These are phyloP conservation scores for Oscheius myriophilus DNA, from an alignment of 2,888 invertebrate genomes.

Conservation along the genomic window DNA sequence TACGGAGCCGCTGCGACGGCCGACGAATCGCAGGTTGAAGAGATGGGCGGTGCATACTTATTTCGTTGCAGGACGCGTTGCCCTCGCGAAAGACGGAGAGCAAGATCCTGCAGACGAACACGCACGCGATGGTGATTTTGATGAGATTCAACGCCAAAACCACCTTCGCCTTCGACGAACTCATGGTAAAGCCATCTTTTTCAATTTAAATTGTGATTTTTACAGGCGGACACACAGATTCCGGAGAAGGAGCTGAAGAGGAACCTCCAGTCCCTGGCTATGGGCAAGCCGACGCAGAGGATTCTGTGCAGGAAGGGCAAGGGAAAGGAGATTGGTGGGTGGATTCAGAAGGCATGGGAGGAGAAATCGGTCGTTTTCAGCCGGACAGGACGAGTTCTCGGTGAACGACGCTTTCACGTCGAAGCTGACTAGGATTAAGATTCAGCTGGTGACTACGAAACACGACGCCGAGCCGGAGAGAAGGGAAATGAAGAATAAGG, in stretches of 20 bases:
- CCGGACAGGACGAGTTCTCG: conserved; percentile 61
- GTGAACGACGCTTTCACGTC: conserved; percentile 98
- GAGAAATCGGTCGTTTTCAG: conserved; percentile 32
- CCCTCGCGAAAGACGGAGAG: conserved; percentile 48
- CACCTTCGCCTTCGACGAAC: conserved; percentile 85
- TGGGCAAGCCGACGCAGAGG: conserved; percentile 82
- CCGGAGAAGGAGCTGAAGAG: conserved; percentile 96
- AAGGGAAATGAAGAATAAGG: conserved; percentile 87
- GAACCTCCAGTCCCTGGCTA: conserved; percentile 94
- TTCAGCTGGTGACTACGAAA: conserved; percentile 70
- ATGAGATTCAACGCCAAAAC: conserved; percentile 93
- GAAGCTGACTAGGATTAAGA: conserved; percentile 86
- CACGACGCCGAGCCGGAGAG: conserved; percentile 99
- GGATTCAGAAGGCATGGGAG: not conserved
- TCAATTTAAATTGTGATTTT: conserved; percentile 74
- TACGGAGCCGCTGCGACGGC: conserved; percentile 72
- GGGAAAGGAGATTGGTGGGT: conserved; percentile 83
- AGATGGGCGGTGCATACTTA: not conserved
- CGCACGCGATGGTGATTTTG: conserved; percentile 92
- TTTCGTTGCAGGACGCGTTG: conserved; percentile 25
- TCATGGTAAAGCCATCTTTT: conserved; percentile 33
- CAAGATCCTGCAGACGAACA: conserved; percentile 81
- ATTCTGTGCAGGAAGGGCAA: conserved; percentile 72
- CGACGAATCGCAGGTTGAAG: not conserved
- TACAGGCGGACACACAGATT: conserved; percentile 94